These are phyloP conservation scores for Dendrocincla fuliginosa DNA, from an alignment of 2,797 vertebrate species.

Conservation along the genomic window DNA sequence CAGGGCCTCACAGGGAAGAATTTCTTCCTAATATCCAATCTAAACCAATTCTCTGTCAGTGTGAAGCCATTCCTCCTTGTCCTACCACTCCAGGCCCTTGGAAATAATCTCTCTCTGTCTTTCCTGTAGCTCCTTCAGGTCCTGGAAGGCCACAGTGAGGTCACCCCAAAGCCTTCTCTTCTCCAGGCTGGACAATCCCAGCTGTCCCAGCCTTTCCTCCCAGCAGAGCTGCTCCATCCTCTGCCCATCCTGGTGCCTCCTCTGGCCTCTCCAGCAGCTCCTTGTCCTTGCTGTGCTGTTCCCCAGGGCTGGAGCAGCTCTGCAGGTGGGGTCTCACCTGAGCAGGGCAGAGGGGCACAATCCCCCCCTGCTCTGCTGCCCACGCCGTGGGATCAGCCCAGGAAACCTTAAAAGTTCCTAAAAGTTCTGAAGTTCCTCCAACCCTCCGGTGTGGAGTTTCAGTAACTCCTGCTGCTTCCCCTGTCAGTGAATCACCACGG, in stretches of 20 bases:
- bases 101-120: not conserved
- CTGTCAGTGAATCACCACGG: not conserved
- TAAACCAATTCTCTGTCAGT: not conserved
- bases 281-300: not conserved
- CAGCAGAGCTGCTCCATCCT: not conserved
- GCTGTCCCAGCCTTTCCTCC: not conserved
- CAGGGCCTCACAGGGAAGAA: not conserved
- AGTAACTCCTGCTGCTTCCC: not conserved
- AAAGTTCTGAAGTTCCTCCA: not conserved
- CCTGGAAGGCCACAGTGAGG: not conserved
- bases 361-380: not conserved
- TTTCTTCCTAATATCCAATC: not conserved
- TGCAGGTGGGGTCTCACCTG: not conserved
- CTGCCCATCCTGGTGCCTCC: not conserved
- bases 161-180: not conserved
- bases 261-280: not conserved
- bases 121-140: not conserved
- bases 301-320: not conserved
- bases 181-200: not conserved
- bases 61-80: not conserved
- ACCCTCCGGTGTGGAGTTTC: not conserved
- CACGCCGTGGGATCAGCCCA: not conserved
- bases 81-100: not conserved
- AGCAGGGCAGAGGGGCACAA: not conserved
- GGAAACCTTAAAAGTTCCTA: not conserved